Conservation (phyloP, 2,888 invertebrate species). For the Epistrophe grossulariae region DNA sequence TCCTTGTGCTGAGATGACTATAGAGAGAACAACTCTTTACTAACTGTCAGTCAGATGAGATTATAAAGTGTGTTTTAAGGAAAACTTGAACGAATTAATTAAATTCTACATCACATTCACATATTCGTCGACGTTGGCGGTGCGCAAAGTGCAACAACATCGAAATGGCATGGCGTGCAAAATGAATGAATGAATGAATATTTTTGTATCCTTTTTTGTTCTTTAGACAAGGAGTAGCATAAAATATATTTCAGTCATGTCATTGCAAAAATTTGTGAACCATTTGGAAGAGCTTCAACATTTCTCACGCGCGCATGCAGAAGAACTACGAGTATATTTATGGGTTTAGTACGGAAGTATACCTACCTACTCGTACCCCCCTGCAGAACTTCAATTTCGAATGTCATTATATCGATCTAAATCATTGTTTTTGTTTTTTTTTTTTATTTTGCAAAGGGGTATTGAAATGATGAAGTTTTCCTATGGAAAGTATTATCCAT, state of each 20-base stretch:
- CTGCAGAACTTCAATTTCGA: slow-evolving; percentile 23
- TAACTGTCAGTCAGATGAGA: slow-evolving; percentile 24
- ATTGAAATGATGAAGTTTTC: neutral
- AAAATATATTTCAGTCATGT: slow-evolving; percentile 28
- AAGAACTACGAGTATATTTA: slow-evolving; percentile 27
- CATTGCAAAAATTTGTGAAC: slow-evolving; percentile 37
- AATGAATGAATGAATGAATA: neutral
- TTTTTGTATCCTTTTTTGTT: slow-evolving; percentile 1
- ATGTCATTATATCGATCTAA: slow-evolving; percentile 37
- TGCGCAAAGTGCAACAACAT: neutral
- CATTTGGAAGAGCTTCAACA: slow-evolving; percentile 35
- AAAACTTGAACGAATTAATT: slow-evolving; percentile 61
- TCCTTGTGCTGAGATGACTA: slow-evolving; percentile 4
- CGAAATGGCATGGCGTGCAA: slow-evolving; percentile 16
- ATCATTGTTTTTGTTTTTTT: slow-evolving; percentile 9
- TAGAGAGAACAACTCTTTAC: neutral
- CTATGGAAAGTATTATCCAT: slow-evolving; percentile 11
- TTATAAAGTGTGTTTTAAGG: slow-evolving; percentile 29
- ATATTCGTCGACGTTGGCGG: too few species aligned
- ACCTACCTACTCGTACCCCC: too few species aligned
- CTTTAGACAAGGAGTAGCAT: neutral
- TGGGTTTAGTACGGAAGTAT: slow-evolving; percentile 1
- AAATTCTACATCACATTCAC: slow-evolving; percentile 50
- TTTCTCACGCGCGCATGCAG: slow-evolving; percentile 34
- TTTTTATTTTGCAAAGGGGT: neutral